Evolutionary conservation across 2,888 invertebrate genomes (phyloP), one percentile per base, ranked within the genome.

Genomic region (Thumatha senex): DNA sequence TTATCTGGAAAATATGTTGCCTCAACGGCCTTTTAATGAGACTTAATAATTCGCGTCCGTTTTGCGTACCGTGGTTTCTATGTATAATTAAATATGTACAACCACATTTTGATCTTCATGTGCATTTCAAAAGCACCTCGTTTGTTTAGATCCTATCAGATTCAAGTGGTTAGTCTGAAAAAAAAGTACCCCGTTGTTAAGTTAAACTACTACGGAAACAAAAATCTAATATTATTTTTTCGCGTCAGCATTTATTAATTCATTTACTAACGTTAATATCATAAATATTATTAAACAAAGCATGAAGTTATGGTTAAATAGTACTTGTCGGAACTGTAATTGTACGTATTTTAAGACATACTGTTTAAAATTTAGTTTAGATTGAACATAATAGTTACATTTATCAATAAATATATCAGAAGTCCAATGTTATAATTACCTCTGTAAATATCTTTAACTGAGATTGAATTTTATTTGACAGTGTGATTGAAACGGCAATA

Each of bases 211-310:
- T 35, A 30, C 31, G 31, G 5, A 24, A 5, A 31, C 33, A 48
- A 48, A 47, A 34, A 15, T 33, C 12, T 35, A 38, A 38, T 31
- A 31, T 14, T 13, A 14, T 40, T 40, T 30, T 35, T 40, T 24
- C 40, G 33, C 18, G 41, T 24, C 44, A 40, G 35, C 44, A 39
- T 24, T 49, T 33, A 31, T n/a, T 15, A 40, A 63, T 61, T 63
- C 58, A 66, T 66, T 63, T 58, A 61, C 58, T 67, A 65, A 61
- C 61, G 61, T 63, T 63, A 61, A 40, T 43, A 48, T 43, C 2
- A 36, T 47, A 42, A 33, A 41, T 48, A 38, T 33, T 56, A 48
- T 46, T 54, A 51, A 43, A 53, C 48, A 34, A 9, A 18, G 40
- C 34, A 46, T 49, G 35, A n/a, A 48, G n/a, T n/a, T n/a, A n/a